A percentile compares a stretch with the other conserved stretches of the same genome.
These are phyloP conservation scores for Drosophila simulans DNA, from an alignment of 1,140 invertebrate genomes.

Conservation along the genomic window DNA sequence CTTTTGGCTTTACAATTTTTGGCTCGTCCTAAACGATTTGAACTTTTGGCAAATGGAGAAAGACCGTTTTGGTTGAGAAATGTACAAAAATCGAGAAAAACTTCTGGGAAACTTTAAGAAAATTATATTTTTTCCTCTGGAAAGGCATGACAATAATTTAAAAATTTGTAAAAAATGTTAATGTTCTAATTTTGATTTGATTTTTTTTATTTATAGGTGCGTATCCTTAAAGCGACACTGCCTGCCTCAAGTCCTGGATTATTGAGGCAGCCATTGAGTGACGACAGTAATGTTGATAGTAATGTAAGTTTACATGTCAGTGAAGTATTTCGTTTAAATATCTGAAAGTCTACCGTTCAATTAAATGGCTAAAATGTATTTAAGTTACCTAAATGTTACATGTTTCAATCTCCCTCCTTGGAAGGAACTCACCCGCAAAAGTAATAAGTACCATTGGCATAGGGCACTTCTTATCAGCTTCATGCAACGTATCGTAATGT, in stretches of 20 bases:
- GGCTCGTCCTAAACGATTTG: conserved; percentile 61
- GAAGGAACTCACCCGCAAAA: no score
- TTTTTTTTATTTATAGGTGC: conserved; percentile 60
- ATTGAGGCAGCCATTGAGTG: conserved; percentile 73
- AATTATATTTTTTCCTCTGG: no score
- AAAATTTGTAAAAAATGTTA: no score
- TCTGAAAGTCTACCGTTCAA: conserved; percentile 23
- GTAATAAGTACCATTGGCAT: conserved; percentile 14
- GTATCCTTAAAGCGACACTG: conserved; percentile 64
- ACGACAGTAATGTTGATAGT: conserved; percentile 34
- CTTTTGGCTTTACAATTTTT: conserved; percentile 42
- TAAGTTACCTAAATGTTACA: no score
- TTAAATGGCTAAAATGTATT: conserved; percentile 1
- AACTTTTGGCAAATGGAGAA: conserved; percentile 65
- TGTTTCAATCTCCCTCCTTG: no score
- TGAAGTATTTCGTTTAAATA: conserved; percentile 24
- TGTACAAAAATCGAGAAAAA: neutral
- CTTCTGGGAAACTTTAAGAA: neutral
- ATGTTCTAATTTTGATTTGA: neutral
- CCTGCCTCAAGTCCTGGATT: conserved; percentile 84
- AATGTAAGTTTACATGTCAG: conserved; percentile 31
- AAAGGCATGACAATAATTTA: no score
- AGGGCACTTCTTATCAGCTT: conserved; percentile 19
- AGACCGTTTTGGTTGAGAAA: conserved; percentile 37
- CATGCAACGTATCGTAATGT: conserved; percentile 2